Evolutionary conservation across 2,797 vertebrate genomes (phyloP).

Genomic region (Phataginus tricuspis): DNA sequence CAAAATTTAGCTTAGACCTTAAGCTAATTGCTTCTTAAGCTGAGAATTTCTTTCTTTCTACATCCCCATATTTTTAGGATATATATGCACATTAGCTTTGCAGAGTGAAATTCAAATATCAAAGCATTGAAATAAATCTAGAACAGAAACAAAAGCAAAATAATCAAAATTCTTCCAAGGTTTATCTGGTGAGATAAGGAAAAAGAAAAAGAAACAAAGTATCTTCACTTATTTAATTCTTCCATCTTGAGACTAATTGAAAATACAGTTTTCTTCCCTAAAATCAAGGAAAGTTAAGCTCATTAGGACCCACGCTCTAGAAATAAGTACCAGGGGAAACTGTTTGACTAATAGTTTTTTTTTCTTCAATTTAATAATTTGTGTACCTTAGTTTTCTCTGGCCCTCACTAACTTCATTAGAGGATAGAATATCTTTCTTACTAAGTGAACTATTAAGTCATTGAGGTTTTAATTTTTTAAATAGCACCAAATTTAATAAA

Average conservation of each 20-base stretch:
- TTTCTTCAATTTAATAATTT: constrained; percentile 47
- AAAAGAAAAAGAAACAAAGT: neutral
- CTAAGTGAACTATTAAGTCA: neutral
- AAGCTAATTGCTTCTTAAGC: constrained; percentile 42
- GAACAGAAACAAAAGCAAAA: constrained; percentile 43
- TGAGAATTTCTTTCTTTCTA: constrained; percentile 20
- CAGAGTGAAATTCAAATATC: constrained; percentile 44
- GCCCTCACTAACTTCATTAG: neutral
- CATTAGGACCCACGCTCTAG: neutral
- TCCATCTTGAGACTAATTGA: constrained; percentile 16
- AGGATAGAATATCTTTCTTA: constrained; percentile 4
- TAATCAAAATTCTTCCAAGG: neutral
- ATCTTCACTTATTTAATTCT: neutral
- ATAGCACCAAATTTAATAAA: constrained; percentile 30
- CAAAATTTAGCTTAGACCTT: constrained; percentile 44
- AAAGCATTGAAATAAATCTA: neutral
- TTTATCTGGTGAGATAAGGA: neutral
- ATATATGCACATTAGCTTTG: neutral
- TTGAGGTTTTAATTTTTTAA: constrained; percentile 35
- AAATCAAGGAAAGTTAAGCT: constrained; percentile 25
- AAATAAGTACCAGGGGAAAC: neutral
- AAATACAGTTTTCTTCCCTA: neutral
- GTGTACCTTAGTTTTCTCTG: neutral
- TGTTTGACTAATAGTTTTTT: neutral
- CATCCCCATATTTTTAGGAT: neutral